A percentile compares a stretch with the other conserved stretches of the same genome.
Conservation (phyloP, 1,140 invertebrate species). For the Elysia chlorotica region DNA sequence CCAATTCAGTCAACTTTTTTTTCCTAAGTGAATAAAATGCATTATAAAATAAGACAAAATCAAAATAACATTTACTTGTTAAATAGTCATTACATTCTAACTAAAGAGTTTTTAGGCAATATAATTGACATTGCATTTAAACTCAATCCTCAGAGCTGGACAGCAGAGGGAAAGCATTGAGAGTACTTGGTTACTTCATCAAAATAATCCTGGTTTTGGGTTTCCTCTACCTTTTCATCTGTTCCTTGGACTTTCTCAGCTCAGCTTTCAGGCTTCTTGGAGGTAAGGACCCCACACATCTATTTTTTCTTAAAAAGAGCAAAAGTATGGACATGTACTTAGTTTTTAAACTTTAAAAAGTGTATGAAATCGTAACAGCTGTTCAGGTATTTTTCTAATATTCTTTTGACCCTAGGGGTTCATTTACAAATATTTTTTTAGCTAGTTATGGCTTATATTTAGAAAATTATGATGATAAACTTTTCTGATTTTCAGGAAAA, state of each 20-base stretch:
- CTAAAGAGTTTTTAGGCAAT: neutral
- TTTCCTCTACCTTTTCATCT: slow-evolving; percentile 69
- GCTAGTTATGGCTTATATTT: too few relatives aligned
- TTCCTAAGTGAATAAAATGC: neutral
- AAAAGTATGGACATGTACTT: too few relatives aligned
- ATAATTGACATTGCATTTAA: neutral
- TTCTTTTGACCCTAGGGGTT: too few relatives aligned
- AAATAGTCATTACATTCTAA: neutral
- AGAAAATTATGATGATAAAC: too few relatives aligned
- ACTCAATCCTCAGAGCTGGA: slow-evolving; percentile 25
- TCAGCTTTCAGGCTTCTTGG: slow-evolving; percentile 68
- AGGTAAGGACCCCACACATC: slow-evolving; percentile 45
- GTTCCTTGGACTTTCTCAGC: slow-evolving; percentile 68
- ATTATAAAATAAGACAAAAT: neutral
- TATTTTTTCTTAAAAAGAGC: too few relatives aligned
- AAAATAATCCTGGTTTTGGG: slow-evolving; percentile 55
- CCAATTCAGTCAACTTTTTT: neutral
- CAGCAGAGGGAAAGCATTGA: neutral
- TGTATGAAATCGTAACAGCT: too few relatives aligned
- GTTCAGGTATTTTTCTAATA: too few relatives aligned
- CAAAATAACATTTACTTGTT: neutral
- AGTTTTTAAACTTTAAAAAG: too few relatives aligned
- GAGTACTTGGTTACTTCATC: slow-evolving; percentile 18
- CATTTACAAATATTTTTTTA: too few relatives aligned
- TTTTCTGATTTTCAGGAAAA: too few relatives aligned